A percentile compares a stretch with the other conserved stretches of the same genome.
Conservation (phyloP, 2,113 vertebrate species). For the Malurus alboscapulatus region DNA sequence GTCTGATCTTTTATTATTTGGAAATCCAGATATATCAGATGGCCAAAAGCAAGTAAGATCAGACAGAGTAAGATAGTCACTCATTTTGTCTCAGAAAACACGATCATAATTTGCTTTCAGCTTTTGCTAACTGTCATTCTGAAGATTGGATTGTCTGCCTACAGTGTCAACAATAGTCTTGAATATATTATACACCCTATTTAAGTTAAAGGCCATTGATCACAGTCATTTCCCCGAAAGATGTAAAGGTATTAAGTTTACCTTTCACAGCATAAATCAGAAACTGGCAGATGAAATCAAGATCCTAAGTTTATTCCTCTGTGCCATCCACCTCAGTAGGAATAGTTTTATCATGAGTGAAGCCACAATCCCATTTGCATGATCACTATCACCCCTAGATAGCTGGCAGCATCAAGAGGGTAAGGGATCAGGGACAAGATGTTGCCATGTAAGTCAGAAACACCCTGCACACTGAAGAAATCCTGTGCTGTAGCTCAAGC, state of each 20-base stretch:
- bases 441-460: neutral
- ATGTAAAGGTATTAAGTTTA: neutral
- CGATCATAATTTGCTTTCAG: neutral
- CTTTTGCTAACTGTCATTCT: neutral
- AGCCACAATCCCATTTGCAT: rapidly evolving
- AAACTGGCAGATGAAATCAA: neutral
- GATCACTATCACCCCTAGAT: neutral
- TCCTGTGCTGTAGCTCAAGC: neutral
- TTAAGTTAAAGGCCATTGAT: neutral
- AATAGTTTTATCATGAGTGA: neutral
- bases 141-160: neutral
- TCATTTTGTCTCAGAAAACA: neutral
- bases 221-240: neutral
- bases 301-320: neutral
- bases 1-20: neutral
- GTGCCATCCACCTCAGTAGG: rapidly evolving
- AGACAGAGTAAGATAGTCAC: neutral
- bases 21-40: neutral
- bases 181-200: neutral
- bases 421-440: neutral
- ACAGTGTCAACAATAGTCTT: neutral
- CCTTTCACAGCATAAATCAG: neutral
- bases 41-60: neutral
- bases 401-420: neutral
- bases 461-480: neutral